Conservation (phyloP, 2,888 invertebrate genomes). For the Notocelia uddmanniana region DNA sequence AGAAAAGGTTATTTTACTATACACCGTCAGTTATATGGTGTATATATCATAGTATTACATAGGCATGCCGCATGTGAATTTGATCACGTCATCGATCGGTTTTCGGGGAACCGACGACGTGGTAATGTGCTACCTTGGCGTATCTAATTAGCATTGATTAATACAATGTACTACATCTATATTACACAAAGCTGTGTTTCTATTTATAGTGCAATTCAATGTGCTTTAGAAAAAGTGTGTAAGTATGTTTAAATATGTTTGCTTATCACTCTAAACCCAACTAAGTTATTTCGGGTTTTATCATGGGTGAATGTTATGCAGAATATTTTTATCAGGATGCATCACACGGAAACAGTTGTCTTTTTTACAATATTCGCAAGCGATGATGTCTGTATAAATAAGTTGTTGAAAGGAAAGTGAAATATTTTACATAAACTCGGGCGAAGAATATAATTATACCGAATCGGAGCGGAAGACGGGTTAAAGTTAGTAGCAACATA, state of each 20-base stretch:
- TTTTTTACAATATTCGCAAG: no score
- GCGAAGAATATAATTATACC: neutral
- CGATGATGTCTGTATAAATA: no score
- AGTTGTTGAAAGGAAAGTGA: neutral
- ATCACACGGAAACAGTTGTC: no score
- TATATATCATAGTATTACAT: neutral
- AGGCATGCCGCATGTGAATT: neutral
- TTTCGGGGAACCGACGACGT: conserved; percentile 1
- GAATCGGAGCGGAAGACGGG: neutral
- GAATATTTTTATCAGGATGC: no score
- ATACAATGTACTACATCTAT: neutral
- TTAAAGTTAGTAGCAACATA: conserved; percentile 20
- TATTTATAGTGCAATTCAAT: neutral
- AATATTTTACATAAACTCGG: neutral
- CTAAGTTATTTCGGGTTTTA: no score
- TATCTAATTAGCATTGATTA: conserved; percentile 21
- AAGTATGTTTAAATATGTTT: no score
- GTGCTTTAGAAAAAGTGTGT: no score
- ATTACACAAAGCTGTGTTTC: neutral
- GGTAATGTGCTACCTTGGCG: neutral
- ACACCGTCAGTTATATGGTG: no score
- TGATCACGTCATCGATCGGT: conserved; percentile 7
- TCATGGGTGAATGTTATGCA: no score
- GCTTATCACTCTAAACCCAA: no score
- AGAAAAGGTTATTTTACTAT: no score